Conservation (phyloP, 2,888 invertebrate genomes). For the Ptilodon capucinus region DNA sequence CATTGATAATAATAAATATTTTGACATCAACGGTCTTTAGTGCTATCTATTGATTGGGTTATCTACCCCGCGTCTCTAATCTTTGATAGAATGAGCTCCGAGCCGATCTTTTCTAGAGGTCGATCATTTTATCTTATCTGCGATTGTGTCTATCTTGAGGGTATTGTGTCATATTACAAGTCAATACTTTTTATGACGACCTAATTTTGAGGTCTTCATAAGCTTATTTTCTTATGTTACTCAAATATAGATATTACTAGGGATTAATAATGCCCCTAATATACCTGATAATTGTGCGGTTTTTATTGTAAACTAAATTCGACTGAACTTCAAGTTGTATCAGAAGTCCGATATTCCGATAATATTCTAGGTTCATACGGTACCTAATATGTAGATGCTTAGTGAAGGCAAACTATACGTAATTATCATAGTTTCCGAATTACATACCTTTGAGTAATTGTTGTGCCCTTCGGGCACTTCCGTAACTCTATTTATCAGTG, state of each 20-base stretch:
- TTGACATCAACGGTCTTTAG: slow-evolving; percentile 45
- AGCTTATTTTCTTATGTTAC: slow-evolving; percentile 12
- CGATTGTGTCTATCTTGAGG: slow-evolving; percentile 32
- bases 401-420: too few species aligned
- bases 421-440: too few species aligned
- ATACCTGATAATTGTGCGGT: too few species aligned
- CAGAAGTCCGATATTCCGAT: too few species aligned
- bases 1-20: slow-evolving; percentile 59
- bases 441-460: too few species aligned
- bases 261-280: not conserved
- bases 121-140: slow-evolving; percentile 61
- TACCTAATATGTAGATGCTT: too few species aligned
- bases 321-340: too few species aligned
- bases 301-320: too few species aligned
- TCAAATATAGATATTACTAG: slow-evolving; percentile 4
- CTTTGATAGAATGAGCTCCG: slow-evolving; percentile 42
- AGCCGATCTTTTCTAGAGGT: slow-evolving; percentile 39
- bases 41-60: slow-evolving; percentile 31
- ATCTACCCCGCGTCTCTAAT: slow-evolving; percentile 38
- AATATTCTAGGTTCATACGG: too few species aligned
- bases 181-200: slow-evolving; percentile 9
- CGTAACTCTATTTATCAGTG: too few species aligned
- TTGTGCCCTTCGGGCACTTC: too few species aligned
- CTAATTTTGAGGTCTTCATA: slow-evolving; percentile 7
- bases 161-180: slow-evolving; percentile 37